Evolutionary conservation across 37 sponge, comb jelly and placozoan species (phyloP).

Genomic region (Aplysina aerophoba): DNA sequence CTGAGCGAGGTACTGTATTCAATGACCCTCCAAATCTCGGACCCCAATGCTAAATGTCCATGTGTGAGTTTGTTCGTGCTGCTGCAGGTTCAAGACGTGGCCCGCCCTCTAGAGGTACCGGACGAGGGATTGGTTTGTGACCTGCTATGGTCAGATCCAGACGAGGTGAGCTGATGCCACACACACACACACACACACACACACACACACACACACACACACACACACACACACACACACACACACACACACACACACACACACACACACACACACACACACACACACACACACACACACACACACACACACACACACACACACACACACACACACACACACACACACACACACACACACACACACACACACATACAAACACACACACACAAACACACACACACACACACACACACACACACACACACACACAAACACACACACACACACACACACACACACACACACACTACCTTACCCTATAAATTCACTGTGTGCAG

Average conservation of each 20-base stretch:
- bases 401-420: no score
- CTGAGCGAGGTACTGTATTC: slow-evolving; percentile 58
- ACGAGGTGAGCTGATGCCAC: slow-evolving; percentile 60
- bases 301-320: no score
- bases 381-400: no score
- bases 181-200: no score
- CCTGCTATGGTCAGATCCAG: slow-evolving; percentile 94
- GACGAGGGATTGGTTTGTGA: slow-evolving; percentile 88
- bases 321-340: no score
- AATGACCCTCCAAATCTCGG: background rate
- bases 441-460: background rate
- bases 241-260: no score
- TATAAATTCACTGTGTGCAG: slow-evolving; percentile 14
- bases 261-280: no score
- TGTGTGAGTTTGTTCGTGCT: background rate
- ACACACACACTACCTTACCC: background rate
- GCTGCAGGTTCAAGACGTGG: slow-evolving; percentile 61
- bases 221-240: no score
- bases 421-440: background rate
- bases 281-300: no score
- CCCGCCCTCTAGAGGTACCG: slow-evolving; percentile 88
- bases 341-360: background rate
- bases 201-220: no score
- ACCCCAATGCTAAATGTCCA: background rate
- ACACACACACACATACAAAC: no score